A percentile compares a stretch with the other conserved stretches of the same genome.
Conservation (phyloP, 2,888 invertebrate genomes). For the Terebella lapidaria region DNA sequence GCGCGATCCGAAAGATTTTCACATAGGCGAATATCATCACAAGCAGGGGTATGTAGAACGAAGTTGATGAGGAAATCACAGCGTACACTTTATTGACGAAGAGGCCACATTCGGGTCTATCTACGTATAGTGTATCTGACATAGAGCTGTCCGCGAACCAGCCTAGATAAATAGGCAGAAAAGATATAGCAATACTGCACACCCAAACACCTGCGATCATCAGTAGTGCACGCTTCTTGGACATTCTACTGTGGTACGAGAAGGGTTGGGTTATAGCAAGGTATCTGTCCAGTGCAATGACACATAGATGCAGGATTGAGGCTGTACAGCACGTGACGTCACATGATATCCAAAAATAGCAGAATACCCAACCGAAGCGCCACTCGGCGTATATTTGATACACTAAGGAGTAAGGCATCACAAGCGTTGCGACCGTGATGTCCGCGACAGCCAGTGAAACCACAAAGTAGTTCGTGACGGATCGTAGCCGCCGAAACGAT, state of each 20-base stretch:
- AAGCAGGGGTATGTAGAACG: conserved; percentile 43
- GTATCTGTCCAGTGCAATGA: conserved; percentile 42
- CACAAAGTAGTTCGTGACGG: conserved; percentile 42
- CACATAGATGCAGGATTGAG: conserved; percentile 45
- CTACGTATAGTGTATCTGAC: conserved; percentile 16
- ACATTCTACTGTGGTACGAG: conserved; percentile 36
- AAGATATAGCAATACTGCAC: conserved; percentile 42
- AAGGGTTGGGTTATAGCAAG: conserved; percentile 45
- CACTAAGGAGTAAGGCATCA: conserved; percentile 45
- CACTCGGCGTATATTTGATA: conserved; percentile 37
- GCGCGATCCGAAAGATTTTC: conserved; percentile 40
- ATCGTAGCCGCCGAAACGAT: conserved; percentile 37
- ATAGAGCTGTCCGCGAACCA: conserved; percentile 48
- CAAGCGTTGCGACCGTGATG: conserved; percentile 43
- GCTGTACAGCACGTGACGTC: conserved; percentile 51
- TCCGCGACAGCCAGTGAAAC: conserved; percentile 44
- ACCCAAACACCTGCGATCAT: conserved; percentile 38
- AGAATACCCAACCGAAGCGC: conserved; percentile 41
- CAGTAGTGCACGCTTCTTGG: conserved; percentile 28
- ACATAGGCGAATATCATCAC: conserved; percentile 44
- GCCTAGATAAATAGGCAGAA: conserved; percentile 46
- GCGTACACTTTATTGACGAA: conserved; percentile 43
- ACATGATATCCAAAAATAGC: conserved; percentile 48
- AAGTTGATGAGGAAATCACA: conserved; percentile 40
- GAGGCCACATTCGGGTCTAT: conserved; percentile 8